Evolutionary conservation across 2,888 invertebrate species (phyloP), one percentile per base, ranked within the genome.

Genomic region (Matsumyia berberina): DNA sequence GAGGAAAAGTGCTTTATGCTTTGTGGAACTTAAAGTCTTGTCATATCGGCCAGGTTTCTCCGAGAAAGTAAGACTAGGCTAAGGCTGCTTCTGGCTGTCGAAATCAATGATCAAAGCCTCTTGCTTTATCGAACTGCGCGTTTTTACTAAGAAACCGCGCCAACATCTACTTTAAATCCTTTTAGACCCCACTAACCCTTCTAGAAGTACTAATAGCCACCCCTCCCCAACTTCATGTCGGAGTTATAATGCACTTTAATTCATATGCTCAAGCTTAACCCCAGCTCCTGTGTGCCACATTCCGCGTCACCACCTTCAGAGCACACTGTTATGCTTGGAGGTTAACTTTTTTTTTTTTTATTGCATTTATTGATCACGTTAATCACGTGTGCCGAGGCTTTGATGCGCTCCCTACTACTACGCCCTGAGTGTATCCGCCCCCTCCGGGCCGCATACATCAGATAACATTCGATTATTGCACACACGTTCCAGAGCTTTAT

Each of bases 401-500:
- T 12, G 49, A 62, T 37, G 37, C 55, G 7, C 19, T 31, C 33
- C 5, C 42, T 19, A 42, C n/a, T 37, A 12, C 15, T n/a, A n/a
- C n/a, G n/a, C n/a, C 33, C 57, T 17, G 31, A 11, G 35, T 15
- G 12, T 49, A 31, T 31, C 35, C 62, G 1, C 39, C 35, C 37
- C 31, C 33, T 8, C n/a, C 31, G 12, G 17, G 49, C 39, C 11
- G n/a, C 42, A 60, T 35, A 24, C 46, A 57, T 35, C 58, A 67
- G 55, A 69, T 64, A 73, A 69, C 49, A 78, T 76, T 70, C 76
- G 64, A 76, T 74, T 79, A 79, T 78, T 79, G 78, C 57, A 74
- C 73, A 62, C 78, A 79, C 83, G 69, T 83, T 74, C 67, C 53
- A n/a, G 51, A 29, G 37, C 78, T 73, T 49, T 35, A 67, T 49